Conservation (phyloP, 2,797 vertebrate species). For the Neopelma chrysocephalum region DNA sequence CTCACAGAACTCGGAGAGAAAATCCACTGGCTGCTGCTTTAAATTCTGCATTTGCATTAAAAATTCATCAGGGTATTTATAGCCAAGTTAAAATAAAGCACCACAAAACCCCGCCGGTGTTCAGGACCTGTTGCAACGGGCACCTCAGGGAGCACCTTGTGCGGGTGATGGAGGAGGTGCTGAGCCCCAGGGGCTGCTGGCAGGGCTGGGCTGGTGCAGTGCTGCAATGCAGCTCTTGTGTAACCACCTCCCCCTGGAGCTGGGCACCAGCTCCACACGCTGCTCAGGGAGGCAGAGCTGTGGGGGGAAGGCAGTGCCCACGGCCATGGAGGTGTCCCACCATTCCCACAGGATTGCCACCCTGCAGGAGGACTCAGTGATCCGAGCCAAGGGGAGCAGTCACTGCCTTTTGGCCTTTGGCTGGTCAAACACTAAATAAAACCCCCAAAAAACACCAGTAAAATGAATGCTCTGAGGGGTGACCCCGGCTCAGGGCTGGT, state of each 20-base stretch:
- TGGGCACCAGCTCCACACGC: neutral
- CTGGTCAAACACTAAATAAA: neutral
- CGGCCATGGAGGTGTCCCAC: neutral
- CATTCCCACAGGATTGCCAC: neutral
- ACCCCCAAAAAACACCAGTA: accelerated
- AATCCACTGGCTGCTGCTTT: neutral
- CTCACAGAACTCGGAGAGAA: neutral
- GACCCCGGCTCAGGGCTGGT: too few relatives aligned
- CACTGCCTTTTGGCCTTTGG: neutral
- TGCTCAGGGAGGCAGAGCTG: neutral
- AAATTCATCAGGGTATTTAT: neutral
- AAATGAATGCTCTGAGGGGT: neutral
- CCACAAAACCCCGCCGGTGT: accelerated
- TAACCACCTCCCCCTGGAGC: neutral
- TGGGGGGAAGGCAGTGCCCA: neutral
- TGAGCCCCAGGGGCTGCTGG: neutral
- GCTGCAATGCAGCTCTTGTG: neutral
- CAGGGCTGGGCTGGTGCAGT: neutral
- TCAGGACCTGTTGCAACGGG: neutral
- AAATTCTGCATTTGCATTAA: neutral
- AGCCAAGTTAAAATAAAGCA: neutral
- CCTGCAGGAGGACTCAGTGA: neutral
- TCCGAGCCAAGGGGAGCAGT: neutral
- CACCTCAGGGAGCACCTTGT: neutral
- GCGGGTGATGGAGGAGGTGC: neutral